A percentile compares a stretch with the other conserved stretches of the same genome.
Conservation (phyloP, 2,888 invertebrate species). For the Cryptops parisi region DNA sequence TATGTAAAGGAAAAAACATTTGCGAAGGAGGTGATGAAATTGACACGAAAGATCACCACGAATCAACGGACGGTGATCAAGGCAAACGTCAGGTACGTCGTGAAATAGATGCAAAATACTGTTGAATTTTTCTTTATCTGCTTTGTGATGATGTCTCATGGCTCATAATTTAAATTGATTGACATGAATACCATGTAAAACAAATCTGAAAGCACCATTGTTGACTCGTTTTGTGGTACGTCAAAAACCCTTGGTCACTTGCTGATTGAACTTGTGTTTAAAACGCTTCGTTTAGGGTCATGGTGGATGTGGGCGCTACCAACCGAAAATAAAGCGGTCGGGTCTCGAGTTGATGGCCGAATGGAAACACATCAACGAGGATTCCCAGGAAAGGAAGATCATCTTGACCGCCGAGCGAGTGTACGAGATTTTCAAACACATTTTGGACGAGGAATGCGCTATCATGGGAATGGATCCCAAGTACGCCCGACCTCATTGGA, state of each 20-base stretch:
- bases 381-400: slow-evolving; percentile 93
- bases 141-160: slow-evolving; percentile 2
- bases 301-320: slow-evolving; percentile 96
- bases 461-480: slow-evolving; percentile 93
- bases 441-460: slow-evolving; percentile 86
- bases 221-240: too few relatives aligned
- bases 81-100: slow-evolving; percentile 21
- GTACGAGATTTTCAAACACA: slow-evolving; percentile 91
- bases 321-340: slow-evolving; percentile 75
- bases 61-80: slow-evolving; percentile 22
- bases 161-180: neutral
- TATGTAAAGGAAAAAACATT: slow-evolving; percentile 94
- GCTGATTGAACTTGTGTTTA: too few relatives aligned
- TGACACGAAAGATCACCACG: slow-evolving; percentile 56
- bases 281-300: slow-evolving; percentile 44
- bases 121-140: neutral
- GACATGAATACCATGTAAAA: neutral
- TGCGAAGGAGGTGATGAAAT: slow-evolving; percentile 98
- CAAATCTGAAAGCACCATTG: too few relatives aligned
- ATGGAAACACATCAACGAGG: slow-evolving; percentile 98
- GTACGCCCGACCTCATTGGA: slow-evolving; percentile 97
- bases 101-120: neutral
- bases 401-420: slow-evolving; percentile 86
- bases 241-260: too few relatives aligned
- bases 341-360: slow-evolving; percentile 92